Percentiles rank a stretch among this genome's conserved stretches.
Evolutionary conservation across 1,140 invertebrate species (phyloP).

Genomic region (Mya arenaria): DNA sequence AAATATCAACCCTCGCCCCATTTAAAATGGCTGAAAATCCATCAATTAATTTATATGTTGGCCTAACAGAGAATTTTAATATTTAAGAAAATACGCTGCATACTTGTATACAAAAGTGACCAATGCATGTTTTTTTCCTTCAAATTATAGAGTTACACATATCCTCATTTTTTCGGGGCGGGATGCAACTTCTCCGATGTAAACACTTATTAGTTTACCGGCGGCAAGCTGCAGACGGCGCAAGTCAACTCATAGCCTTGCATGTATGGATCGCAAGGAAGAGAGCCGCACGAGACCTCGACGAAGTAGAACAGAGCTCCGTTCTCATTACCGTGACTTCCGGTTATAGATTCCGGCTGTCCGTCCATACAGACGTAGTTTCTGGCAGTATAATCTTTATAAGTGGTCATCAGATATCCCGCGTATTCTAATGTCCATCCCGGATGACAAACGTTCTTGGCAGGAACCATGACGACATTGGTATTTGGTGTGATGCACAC

Average conservation of each 20-base stretch:
- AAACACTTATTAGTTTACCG: too few species aligned
- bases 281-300: conserved; percentile 48
- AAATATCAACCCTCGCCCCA: too few species aligned
- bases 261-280: conserved; percentile 62
- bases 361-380: conserved; percentile 64
- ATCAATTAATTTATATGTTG: too few species aligned
- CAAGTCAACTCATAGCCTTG: conserved; percentile 59
- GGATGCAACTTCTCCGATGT: too few species aligned
- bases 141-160: too few species aligned
- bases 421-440: conserved; percentile 61
- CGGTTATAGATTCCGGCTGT: conserved; percentile 27
- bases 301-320: conserved; percentile 61
- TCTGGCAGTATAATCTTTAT: background rate
- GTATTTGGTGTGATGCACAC: conserved; percentile 50
- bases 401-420: conserved; percentile 61
- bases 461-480: conserved; percentile 61
- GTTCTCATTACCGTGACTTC: conserved; percentile 18
- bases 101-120: too few species aligned
- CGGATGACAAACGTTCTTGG: conserved; percentile 44
- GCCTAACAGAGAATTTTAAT: too few species aligned
- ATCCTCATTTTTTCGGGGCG: too few species aligned
- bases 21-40: too few species aligned
- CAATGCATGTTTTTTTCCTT: too few species aligned
- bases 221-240: conserved; percentile 59
- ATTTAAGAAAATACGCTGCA: too few species aligned